phyloP scores from a whole-genome alignment of 2,888 invertebrate genomes.

The Hirtodrosophila cameraria region DNA sequence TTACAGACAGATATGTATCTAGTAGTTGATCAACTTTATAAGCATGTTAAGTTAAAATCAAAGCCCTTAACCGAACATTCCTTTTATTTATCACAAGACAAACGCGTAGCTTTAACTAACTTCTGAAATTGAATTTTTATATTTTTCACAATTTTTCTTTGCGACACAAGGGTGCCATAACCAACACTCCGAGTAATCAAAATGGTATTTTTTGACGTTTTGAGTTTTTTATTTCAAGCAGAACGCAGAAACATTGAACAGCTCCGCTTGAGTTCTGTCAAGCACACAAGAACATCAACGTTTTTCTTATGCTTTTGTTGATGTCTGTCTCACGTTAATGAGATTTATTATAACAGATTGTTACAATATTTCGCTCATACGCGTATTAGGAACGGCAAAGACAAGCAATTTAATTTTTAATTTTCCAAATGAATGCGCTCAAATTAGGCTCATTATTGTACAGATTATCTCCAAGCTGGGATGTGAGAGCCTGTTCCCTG shows the following conservation, averaged over 20 bases:
- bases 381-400: conserved; percentile 38
- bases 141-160: neutral
- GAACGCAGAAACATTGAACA: conserved; percentile 11
- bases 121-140: conserved; percentile 1
- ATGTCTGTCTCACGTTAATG: conserved; percentile 58
- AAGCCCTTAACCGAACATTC: no score
- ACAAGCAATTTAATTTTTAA: conserved; percentile 80
- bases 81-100: no score
- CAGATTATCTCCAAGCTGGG: conserved; percentile 50
- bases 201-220: neutral
- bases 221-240: neutral
- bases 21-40: no score
- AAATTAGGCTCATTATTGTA: conserved; percentile 74
- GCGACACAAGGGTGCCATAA: neutral
- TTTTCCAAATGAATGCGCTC: conserved; percentile 78
- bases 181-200: neutral
- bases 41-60: no score
- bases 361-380: conserved; percentile 50
- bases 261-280: conserved; percentile 15
- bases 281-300: conserved; percentile 14
- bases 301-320: conserved; percentile 6
- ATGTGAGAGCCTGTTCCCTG: conserved; percentile 27
- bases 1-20: no score
- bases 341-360: conserved; percentile 71
- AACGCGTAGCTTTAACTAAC: neutral